Conservation (phyloP, 1,140 invertebrate genomes). For the Drosophila arawakana region DNA sequence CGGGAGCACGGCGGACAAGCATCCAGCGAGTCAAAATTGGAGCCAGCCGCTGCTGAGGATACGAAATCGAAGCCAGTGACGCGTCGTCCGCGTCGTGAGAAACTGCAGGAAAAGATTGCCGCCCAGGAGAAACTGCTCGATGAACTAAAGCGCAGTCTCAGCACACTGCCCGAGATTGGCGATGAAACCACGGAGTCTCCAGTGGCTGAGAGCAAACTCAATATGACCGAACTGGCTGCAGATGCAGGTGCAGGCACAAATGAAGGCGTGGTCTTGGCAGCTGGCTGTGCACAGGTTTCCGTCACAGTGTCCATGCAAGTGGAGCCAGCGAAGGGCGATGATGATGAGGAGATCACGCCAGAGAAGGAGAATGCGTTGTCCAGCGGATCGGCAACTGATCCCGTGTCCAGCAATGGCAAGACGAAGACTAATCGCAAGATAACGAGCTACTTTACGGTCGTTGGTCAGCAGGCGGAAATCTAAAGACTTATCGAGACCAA, state of each 20-base stretch:
- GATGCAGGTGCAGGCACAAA: conserved; percentile 63
- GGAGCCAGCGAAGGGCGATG: conserved; percentile 58
- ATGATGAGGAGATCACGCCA: conserved; percentile 54
- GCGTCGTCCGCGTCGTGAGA: conserved; percentile 63
- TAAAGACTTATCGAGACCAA: conserved; percentile 73
- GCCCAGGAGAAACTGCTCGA: conserved; percentile 62
- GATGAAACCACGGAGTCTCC: conserved; percentile 39
- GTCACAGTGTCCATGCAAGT: conserved; percentile 80
- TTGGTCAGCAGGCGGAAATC: conserved; percentile 77
- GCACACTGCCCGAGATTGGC: conserved; percentile 46
- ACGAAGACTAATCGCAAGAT: conserved; percentile 74
- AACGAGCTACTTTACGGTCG: conserved; percentile 77
- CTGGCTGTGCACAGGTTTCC: conserved; percentile 59
- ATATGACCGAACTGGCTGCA: conserved; percentile 38
- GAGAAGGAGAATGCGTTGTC: conserved; percentile 73
- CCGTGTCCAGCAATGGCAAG: conserved; percentile 46
- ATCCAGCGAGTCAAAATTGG: conserved; percentile 1
- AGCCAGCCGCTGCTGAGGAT: conserved; percentile 7
- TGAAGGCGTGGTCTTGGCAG: neutral
- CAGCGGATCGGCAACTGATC: conserved; percentile 36
- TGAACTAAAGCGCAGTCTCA: conserved; percentile 58
- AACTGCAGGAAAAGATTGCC: conserved; percentile 65
- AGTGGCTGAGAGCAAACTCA: conserved; percentile 13
- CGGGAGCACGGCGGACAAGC: conserved; percentile 60
- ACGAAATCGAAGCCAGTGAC: conserved; percentile 17